Evolutionary conservation across 2,888 invertebrate species (phyloP).

Genomic region (Agrenia bidenticulata): DNA sequence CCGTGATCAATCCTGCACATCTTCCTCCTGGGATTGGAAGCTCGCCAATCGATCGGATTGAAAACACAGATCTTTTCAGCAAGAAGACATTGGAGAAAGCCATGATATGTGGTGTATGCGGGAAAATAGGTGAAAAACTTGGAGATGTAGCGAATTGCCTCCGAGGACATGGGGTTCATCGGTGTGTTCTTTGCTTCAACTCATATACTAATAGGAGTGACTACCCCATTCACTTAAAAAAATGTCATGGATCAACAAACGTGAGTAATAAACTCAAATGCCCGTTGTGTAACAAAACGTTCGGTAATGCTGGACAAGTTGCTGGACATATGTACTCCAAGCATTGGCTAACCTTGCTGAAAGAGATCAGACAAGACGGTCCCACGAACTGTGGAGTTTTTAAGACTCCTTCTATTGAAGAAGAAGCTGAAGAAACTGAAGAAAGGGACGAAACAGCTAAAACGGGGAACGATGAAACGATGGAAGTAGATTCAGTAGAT

Average conservation of each 20-base stretch:
- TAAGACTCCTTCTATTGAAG: no score
- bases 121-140: constrained; percentile 32
- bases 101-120: constrained; percentile 46
- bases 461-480: no score
- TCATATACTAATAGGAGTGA: constrained; percentile 40
- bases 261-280: constrained; percentile 33
- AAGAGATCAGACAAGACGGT: constrained; percentile 12
- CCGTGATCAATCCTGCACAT: background rate
- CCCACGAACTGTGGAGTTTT: background rate
- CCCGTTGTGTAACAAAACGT: constrained; percentile 43
- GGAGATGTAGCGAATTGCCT: constrained; percentile 44
- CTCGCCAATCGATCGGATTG: constrained; percentile 48
- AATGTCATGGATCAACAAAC: constrained; percentile 32
- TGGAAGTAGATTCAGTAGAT: no score
- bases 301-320: constrained; percentile 48
- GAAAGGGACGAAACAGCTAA: no score
- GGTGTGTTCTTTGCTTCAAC: constrained; percentile 52
- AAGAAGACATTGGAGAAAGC: constrained; percentile 30
- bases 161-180: constrained; percentile 43
- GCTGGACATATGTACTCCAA: constrained; percentile 45
- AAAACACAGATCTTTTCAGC: constrained; percentile 35
- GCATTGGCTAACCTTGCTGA: constrained; percentile 42
- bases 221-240: constrained; percentile 43
- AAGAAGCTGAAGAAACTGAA: no score
- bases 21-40: constrained; percentile 48